Evolutionary conservation across 2,888 invertebrate species (phyloP), one percentile per base, ranked within the genome.

Genomic region (Amphimallon solstitiale): DNA sequence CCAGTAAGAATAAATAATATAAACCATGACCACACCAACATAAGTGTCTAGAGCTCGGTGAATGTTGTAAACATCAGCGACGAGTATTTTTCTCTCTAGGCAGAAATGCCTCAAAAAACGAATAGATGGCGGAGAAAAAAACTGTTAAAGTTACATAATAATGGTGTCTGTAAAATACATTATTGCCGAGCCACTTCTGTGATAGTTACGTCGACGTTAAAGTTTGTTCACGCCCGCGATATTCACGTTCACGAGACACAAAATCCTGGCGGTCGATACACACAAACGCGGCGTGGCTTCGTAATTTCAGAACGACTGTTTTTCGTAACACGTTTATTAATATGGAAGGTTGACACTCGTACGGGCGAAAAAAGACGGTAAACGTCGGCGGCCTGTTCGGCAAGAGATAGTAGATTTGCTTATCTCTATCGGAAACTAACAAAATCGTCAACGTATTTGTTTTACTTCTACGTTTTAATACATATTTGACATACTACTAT

Each of bases 381-480:
- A 59, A 59, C 56, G 43, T 43, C 56, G 56, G 56, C 43, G 19
- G 45, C 21, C 43, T 59, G 43, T 59, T 59, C 56, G 56, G 56
- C 56, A 59, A 59, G 56, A 59, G 56, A 59, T 59, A 59, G 56
- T 43, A 43, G 56, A 59, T 59, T 59, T 59, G 43, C 56, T 59
- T 59, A 59, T 59, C 56, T 34, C 43, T 59, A 59, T 59, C 56
- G 56, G 56, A 59, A 59, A 59, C 56, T 59, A 59, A 59, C 56
- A 43, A 59, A 38, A 38, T 59, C 56, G 29, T 59, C 21, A 43
- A 59, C 43, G 40, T 59, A 43, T 43, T 52, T 12, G 54, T 54
- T 51, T 51, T 59, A 59, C 14, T 43, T 59, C 29, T 45, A 29
- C 34, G 43, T 59, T 10, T 17, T 1, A 5, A 19, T 45, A 45